Conservation (phyloP, 2,797 vertebrate genomes). For the Luscinia luscinia region DNA sequence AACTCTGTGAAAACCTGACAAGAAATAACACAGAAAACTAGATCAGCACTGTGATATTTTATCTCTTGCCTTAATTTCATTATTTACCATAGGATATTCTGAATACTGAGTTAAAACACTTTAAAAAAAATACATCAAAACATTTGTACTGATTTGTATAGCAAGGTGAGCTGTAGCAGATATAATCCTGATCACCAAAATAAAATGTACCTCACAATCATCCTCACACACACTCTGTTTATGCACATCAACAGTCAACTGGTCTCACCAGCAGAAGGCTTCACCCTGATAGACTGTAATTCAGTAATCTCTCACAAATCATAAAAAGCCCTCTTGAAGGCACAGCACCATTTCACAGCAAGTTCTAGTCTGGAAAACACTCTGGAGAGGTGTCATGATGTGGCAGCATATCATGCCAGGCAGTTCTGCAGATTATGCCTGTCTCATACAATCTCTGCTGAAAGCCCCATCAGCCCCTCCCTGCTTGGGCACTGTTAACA, state of each 20-base stretch:
- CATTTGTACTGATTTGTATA: background rate
- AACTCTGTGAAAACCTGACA: background rate
- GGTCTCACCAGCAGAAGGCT: background rate
- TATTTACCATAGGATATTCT: background rate
- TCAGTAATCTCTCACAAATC: background rate
- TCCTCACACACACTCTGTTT: background rate
- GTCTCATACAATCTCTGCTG: background rate
- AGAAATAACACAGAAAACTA: background rate
- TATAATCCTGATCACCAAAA: no score
- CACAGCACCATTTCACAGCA: background rate
- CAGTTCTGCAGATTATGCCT: background rate
- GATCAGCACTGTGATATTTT: background rate
- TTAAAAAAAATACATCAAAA: background rate
- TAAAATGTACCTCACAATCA: background rate
- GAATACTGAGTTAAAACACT: background rate
- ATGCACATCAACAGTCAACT: background rate
- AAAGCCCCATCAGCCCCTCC: background rate
- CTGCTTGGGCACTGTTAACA: background rate
- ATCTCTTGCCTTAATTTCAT: background rate
- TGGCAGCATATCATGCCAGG: background rate
- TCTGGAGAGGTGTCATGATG: background rate
- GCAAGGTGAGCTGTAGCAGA: background rate
- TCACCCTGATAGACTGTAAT: background rate
- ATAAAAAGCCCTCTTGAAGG: background rate
- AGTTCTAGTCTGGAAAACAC: background rate